Conservation (phyloP, 2,113 vertebrate genomes). For the Ophthalmotilapia sp. region DNA sequence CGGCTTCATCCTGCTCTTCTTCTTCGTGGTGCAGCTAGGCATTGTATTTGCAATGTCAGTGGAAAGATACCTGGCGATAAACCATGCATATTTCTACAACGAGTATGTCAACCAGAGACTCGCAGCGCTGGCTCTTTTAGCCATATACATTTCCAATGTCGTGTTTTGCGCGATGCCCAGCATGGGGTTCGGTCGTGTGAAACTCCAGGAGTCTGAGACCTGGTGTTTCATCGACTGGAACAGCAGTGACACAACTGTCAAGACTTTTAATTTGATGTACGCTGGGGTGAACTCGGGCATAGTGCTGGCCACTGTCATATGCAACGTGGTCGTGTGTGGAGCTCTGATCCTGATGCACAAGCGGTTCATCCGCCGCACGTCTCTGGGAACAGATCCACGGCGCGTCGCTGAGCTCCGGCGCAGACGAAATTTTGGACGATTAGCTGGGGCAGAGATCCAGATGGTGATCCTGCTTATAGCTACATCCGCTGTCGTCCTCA, state of each 20-base stretch:
- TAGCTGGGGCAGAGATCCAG: conserved; percentile 91
- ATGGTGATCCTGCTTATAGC: conserved; percentile 96
- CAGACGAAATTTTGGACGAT: conserved; percentile 82
- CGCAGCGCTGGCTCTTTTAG: conserved; percentile 80
- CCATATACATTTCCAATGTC: conserved; percentile 80
- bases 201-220: conserved; percentile 74
- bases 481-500: conserved; percentile 87
- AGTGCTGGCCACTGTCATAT: conserved; percentile 85
- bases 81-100: conserved; percentile 96
- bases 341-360: conserved; percentile 93
- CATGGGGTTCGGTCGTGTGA: conserved; percentile 81
- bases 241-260: conserved; percentile 70
- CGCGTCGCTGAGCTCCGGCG: conserved; percentile 80
- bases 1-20: conserved; percentile 95
- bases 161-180: conserved; percentile 87
- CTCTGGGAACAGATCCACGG: conserved; percentile 81
- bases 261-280: conserved; percentile 87
- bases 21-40: conserved; percentile 88
- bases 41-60: conserved; percentile 96
- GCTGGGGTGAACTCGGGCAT: conserved; percentile 87
- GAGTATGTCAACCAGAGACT: conserved; percentile 86
- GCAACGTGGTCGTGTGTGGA: conserved; percentile 89
- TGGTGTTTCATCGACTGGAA: conserved; percentile 98
- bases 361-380: conserved; percentile 88
- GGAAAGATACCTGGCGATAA: conserved; percentile 94